Evolutionary conservation across 2,113 vertebrate genomes (phyloP).

Genomic region (Bubo bubo): DNA sequence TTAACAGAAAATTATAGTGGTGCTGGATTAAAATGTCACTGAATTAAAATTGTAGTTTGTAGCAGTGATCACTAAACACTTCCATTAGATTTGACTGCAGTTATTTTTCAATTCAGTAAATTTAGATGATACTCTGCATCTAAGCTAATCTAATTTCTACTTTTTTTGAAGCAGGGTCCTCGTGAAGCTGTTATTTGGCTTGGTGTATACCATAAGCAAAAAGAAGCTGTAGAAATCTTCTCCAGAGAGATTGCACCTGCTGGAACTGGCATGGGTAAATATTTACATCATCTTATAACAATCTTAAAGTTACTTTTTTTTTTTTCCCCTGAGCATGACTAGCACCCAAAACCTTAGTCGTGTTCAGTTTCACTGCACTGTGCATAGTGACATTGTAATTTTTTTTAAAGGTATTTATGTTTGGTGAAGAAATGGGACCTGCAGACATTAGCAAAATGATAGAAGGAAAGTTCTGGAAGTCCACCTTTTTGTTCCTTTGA

Average conservation of each 20-base stretch:
- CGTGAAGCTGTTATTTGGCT: constrained; percentile 86
- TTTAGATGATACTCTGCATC: not conserved
- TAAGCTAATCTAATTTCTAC: not conserved
- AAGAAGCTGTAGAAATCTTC: constrained; percentile 85
- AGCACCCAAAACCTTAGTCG: accelerated
- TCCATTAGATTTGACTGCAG: not conserved
- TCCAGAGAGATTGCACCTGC: constrained; percentile 83
- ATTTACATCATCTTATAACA: not conserved
- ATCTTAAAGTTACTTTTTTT: not conserved
- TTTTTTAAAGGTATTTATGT: not conserved
- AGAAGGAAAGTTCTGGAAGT: not conserved
- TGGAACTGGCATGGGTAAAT: constrained; percentile 86
- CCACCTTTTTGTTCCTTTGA: not conserved
- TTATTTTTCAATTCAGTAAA: not conserved
- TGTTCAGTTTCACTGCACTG: not conserved
- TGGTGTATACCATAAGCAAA: constrained; percentile 83
- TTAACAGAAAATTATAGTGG: not conserved
- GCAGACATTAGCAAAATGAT: not conserved
- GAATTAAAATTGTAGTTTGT: not conserved
- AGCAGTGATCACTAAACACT: not conserved
- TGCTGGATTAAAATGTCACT: not conserved
- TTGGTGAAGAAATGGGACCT: not conserved
- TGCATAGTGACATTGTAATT: not conserved
- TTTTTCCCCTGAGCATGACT: not conserved
- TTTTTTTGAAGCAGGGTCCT: constrained; percentile 64